phyloP scores from a whole-genome alignment of 2,888 invertebrate species.

The Caenorhabditis wallacei region DNA sequence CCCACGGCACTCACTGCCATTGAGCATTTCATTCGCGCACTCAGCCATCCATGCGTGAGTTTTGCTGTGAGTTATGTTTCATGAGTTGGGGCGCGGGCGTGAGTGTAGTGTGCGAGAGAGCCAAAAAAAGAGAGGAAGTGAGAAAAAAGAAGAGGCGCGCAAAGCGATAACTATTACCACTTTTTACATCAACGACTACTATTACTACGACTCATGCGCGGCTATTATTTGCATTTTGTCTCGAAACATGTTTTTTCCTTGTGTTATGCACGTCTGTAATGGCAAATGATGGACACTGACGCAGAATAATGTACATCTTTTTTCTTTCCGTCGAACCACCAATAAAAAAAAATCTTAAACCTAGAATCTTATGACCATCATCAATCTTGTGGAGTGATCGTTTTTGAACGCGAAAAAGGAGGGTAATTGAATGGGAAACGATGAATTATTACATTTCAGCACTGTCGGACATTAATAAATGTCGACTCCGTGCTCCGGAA shows the following conservation, averaged over 20 bases:
- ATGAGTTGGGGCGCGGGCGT: conserved; percentile 59
- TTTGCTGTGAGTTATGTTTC: conserved; percentile 62
- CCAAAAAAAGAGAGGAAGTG: conserved; percentile 20
- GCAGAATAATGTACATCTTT: conserved; percentile 45
- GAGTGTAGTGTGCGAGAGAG: conserved; percentile 42
- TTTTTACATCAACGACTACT: conserved; percentile 62
- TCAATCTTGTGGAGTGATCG: conserved; percentile 43
- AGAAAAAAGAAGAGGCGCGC: conserved; percentile 45
- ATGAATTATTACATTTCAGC: conserved; percentile 47
- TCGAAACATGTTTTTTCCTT: conserved; percentile 46
- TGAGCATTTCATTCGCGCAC: conserved; percentile 65
- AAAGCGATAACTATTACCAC: conserved; percentile 66
- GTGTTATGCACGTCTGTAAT: conserved; percentile 52
- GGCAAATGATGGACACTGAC: conserved; percentile 21
- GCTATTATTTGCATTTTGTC: conserved; percentile 59
- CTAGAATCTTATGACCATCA: conserved; percentile 35
- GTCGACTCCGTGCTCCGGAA: conserved; percentile 66
- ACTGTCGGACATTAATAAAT: conserved; percentile 63
- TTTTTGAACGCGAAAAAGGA: conserved; percentile 4
- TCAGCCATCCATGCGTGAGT: conserved; percentile 66
- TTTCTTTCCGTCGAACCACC: conserved; percentile 23
- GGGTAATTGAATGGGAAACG: conserved; percentile 30
- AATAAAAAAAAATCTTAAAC: conserved; percentile 16
- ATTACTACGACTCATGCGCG: conserved; percentile 58
- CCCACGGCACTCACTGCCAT: conserved; percentile 62